These are phyloP conservation scores for Aphelinus atriplicis DNA, from an alignment of 1,140 invertebrate genomes.

Conservation along the genomic window DNA sequence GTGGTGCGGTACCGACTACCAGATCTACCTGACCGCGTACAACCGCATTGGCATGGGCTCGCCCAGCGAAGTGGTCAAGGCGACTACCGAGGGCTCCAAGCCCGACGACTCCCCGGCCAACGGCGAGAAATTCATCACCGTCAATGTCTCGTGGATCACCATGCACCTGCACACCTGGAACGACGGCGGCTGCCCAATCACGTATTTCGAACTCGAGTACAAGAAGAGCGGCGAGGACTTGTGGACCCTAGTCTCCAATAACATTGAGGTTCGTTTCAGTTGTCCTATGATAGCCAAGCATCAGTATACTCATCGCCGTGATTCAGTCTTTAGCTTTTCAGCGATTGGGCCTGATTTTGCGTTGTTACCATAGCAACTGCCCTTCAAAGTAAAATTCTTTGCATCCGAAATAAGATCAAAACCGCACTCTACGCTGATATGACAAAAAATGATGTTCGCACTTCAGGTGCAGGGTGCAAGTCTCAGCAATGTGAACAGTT, in stretches of 20 bases:
- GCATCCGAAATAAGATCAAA: too few species aligned
- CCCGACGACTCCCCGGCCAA: slow-evolving; percentile 76
- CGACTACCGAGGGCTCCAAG: slow-evolving; percentile 84
- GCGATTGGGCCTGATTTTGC: too few species aligned
- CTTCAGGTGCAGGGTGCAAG: too few species aligned
- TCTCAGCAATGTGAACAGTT: too few species aligned
- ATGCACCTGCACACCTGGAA: slow-evolving; percentile 89
- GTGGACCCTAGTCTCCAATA: slow-evolving; percentile 70
- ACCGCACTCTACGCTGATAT: too few species aligned
- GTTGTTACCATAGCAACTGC: too few species aligned
- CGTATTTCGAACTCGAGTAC: slow-evolving; percentile 88
- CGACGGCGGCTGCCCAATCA: slow-evolving; percentile 88
- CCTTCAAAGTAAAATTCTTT: too few species aligned
- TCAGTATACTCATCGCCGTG: neutral
- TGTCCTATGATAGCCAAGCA: too few species aligned
- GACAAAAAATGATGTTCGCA: too few species aligned
- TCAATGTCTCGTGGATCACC: slow-evolving; percentile 89
- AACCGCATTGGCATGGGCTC: slow-evolving; percentile 89
- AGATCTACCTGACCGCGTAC: slow-evolving; percentile 87
- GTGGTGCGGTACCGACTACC: slow-evolving; percentile 89
- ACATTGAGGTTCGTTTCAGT: slow-evolving; percentile 63
- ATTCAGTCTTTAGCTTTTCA: too few species aligned
- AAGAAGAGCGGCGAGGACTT: slow-evolving; percentile 67
- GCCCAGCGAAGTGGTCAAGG: slow-evolving; percentile 86
- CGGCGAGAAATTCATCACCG: slow-evolving; percentile 77